Evolutionary conservation across 2,797 vertebrate genomes (phyloP).

Genomic region (Sparus aurata): DNA sequence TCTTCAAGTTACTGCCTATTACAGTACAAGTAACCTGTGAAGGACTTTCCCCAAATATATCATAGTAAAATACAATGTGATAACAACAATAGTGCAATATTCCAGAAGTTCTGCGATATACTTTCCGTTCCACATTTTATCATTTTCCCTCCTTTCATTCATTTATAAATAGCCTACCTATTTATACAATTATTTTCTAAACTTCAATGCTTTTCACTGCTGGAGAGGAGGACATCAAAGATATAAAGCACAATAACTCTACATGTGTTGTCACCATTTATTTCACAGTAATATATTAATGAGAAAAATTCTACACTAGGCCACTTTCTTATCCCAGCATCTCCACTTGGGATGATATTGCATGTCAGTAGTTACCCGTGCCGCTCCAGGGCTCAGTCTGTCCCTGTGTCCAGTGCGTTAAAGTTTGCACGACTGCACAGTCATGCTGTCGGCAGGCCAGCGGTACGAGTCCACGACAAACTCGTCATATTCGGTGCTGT

Average conservation of each 20-base stretch:
- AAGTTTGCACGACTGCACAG: constrained; percentile 89
- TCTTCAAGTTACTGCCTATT: constrained; percentile 44
- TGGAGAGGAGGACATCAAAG: not conserved
- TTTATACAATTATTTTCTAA: not conserved
- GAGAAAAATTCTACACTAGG: constrained; percentile 39
- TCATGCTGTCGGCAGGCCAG: constrained; percentile 92
- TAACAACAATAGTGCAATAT: constrained; percentile 20
- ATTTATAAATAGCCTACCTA: not conserved
- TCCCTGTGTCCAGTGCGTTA: constrained; percentile 57
- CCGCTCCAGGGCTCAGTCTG: constrained; percentile 4
- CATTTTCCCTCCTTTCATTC: not conserved
- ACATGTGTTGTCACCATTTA: constrained; percentile 18
- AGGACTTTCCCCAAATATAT: constrained; percentile 43
- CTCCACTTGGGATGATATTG: constrained; percentile 33
- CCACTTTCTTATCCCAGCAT: constrained; percentile 15
- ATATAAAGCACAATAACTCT: constrained; percentile 2
- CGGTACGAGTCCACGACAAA: constrained; percentile 90
- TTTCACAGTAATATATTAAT: constrained; percentile 54
- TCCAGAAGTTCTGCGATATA: not conserved
- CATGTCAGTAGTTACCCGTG: constrained; percentile 33
- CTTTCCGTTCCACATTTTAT: not conserved
- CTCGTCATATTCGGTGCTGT: constrained; percentile 90
- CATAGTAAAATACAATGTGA: constrained; percentile 38
- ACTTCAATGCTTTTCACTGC: not conserved
- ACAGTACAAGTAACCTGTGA: constrained; percentile 48